phyloP scores from a whole-genome alignment of 2,113 vertebrate genomes.

The Noturus placidus region DNA sequence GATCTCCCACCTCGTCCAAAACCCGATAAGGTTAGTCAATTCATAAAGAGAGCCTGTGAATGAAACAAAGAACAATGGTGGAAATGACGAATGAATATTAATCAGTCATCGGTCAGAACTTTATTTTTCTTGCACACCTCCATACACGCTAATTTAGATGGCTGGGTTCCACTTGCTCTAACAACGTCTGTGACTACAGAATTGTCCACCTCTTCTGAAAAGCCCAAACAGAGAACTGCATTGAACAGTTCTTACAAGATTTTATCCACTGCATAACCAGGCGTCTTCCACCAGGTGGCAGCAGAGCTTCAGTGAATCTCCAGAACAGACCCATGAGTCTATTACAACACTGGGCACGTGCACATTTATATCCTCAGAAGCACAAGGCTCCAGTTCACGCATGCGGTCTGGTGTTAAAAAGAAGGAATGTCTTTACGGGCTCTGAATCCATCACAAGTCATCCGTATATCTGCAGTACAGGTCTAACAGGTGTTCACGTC shows the following conservation, averaged over 20 bases:
- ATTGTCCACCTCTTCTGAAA: too few relatives aligned
- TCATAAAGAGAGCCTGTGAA: not conserved
- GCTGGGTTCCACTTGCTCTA: too few relatives aligned
- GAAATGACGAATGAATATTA: not conserved
- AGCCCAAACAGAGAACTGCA: too few relatives aligned
- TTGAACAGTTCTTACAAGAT: too few relatives aligned
- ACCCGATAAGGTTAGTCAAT: not conserved
- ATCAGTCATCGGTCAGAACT: too few relatives aligned
- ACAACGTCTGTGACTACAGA: too few relatives aligned
- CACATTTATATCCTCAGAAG: not conserved
- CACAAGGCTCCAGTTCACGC: not conserved
- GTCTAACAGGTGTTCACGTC: too few relatives aligned
- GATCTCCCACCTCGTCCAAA: not conserved
- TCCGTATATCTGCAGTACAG: not conserved
- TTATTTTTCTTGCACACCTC: too few relatives aligned
- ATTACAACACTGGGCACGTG: not conserved
- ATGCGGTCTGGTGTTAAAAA: not conserved
- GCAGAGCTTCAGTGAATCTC: not conserved
- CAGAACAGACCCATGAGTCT: not conserved
- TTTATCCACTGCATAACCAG: not conserved
- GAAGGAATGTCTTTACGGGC: not conserved
- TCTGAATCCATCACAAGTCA: not conserved
- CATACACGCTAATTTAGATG: too few relatives aligned
- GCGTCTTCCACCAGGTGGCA: not conserved
- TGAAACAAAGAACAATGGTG: not conserved